Conservation (phyloP, 2,113 vertebrate genomes). For the Lutjanus erythropterus region DNA sequence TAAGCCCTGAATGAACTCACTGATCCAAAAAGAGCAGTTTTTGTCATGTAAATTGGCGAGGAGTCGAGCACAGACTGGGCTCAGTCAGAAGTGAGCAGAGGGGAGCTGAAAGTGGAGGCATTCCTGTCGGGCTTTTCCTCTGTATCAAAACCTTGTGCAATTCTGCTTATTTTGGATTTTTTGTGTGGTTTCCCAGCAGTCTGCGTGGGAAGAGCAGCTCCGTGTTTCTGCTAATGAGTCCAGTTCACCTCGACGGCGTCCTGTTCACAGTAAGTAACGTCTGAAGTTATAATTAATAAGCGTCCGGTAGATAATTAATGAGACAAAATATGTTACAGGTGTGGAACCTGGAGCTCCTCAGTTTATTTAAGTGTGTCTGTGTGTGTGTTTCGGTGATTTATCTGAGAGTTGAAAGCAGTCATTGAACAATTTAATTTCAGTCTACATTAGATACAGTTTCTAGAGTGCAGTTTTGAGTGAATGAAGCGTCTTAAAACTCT, state of each 20-base stretch:
- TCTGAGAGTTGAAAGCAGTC: not conserved
- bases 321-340: not conserved
- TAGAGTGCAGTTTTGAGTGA: not conserved
- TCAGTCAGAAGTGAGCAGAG: not conserved
- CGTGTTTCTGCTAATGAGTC: slow-evolving; percentile 16
- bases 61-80: slow-evolving; percentile 26
- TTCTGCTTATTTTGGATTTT: not conserved
- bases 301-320: no score
- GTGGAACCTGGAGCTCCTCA: no score
- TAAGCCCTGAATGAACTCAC: slow-evolving; percentile 60
- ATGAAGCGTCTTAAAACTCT: not conserved
- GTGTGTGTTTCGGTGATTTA: not conserved
- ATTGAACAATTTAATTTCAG: not conserved
- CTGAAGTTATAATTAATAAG: not conserved
- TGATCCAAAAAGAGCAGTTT: slow-evolving; percentile 69
- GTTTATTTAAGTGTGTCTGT: not conserved
- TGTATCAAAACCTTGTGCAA: not conserved
- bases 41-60: slow-evolving; percentile 79
- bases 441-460: not conserved
- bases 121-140: not conserved
- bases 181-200: not conserved
- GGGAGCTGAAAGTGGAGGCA: slow-evolving; percentile 11
- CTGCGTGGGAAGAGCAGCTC: not conserved
- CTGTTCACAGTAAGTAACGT: slow-evolving; percentile 43
- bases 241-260: slow-evolving; percentile 3